Evolutionary conservation across 2,888 invertebrate species (phyloP).

Genomic region (Enoplolaimus lenunculus): DNA sequence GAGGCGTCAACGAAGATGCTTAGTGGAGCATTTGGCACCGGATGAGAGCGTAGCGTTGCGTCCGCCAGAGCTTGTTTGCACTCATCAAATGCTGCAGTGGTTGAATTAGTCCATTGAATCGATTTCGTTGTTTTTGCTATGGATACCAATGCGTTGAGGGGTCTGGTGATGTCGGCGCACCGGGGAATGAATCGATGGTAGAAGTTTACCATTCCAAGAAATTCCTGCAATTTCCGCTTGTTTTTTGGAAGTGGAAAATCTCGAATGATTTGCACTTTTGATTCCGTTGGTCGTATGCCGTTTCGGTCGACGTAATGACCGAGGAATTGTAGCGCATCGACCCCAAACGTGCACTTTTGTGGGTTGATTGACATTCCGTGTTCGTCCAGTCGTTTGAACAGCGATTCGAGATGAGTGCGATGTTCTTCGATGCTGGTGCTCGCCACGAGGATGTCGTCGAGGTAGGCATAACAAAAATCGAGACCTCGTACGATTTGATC

Average conservation of each 20-base stretch:
- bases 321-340: not conserved
- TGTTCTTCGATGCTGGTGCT: not conserved
- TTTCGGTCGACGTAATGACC: not conserved
- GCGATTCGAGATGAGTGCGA: not conserved
- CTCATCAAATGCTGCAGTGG: no score
- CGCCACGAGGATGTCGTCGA: not conserved
- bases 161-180: not conserved
- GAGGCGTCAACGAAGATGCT: no score
- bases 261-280: not conserved
- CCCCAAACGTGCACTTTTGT: not conserved
- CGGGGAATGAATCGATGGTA: not conserved
- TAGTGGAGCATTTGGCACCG: no score
- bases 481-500: conserved; percentile 6
- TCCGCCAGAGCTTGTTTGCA: no score
- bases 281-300: not conserved
- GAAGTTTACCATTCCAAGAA: not conserved
- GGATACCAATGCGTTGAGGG: not conserved
- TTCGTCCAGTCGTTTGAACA: not conserved
- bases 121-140: not conserved
- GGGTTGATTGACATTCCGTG: not conserved
- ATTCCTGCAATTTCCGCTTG: not conserved
- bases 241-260: not conserved
- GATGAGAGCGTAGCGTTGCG: no score
- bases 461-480: not conserved
- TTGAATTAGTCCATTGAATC: no score